These are phyloP conservation scores for Cephus runcator DNA, from an alignment of 2,888 invertebrate genomes.

Conservation along the genomic window DNA sequence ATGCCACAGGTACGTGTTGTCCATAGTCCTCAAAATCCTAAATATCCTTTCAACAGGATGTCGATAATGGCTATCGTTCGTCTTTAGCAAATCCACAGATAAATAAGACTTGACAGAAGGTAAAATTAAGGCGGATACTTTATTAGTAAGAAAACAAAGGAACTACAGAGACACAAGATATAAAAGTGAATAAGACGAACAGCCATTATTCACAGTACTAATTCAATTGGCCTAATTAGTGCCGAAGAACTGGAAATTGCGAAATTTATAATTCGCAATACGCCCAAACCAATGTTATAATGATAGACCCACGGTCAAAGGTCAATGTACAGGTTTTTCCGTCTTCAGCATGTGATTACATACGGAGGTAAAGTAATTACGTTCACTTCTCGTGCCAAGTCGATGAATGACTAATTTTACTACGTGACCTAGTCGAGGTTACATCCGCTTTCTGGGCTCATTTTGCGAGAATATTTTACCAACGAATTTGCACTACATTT, in stretches of 20 bases:
- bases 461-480: background rate
- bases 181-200: background rate
- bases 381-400: background rate
- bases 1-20: background rate
- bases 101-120: background rate
- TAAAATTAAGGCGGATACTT: background rate
- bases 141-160: too few species aligned
- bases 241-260: background rate
- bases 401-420: conserved; percentile 12
- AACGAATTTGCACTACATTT: conserved; percentile 10
- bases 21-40: background rate
- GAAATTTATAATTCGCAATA: background rate
- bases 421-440: conserved; percentile 1
- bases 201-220: background rate
- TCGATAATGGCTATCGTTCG: background rate
- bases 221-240: background rate
- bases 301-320: background rate
- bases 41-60: background rate
- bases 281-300: background rate
- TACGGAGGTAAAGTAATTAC: background rate
- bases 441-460: conserved; percentile 16
- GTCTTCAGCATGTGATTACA: background rate
- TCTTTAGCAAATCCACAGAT: background rate
- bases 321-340: background rate
- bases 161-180: background rate